Evolutionary conservation across 2,888 invertebrate species (phyloP).

Genomic region (Teinopalpus imperialis): DNA sequence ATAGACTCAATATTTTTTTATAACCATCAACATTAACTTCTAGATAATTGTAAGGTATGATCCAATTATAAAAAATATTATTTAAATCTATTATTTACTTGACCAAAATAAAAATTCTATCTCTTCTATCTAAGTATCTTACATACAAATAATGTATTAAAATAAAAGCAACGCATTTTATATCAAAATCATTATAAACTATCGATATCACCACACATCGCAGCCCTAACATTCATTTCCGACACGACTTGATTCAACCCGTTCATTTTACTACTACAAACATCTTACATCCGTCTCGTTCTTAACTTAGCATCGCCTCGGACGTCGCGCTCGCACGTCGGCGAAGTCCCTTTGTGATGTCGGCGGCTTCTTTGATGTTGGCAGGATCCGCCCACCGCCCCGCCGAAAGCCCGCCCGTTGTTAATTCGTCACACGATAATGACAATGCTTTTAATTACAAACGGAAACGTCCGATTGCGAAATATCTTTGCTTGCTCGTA

Average conservation of each 20-base stretch:
- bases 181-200: no score
- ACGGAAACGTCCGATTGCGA: slow-evolving; percentile 22
- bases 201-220: slow-evolving; percentile 37
- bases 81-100: no score
- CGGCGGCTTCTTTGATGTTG: slow-evolving; percentile 68
- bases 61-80: no score
- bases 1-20: no score
- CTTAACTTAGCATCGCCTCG: slow-evolving; percentile 22
- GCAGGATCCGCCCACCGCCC: slow-evolving; percentile 60
- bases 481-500: slow-evolving; percentile 13
- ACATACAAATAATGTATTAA: no score
- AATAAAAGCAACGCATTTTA: no score
- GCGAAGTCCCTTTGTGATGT: slow-evolving; percentile 62
- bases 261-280: slow-evolving; percentile 73
- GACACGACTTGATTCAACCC: slow-evolving; percentile 70
- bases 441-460: slow-evolving; percentile 26
- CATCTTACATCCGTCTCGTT: slow-evolving; percentile 48
- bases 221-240: slow-evolving; percentile 63
- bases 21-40: no score
- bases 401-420: slow-evolving; percentile 30
- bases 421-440: slow-evolving; percentile 28
- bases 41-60: no score
- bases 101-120: no score
- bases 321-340: slow-evolving; percentile 48
- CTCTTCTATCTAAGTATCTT: no score